A percentile compares a stretch with the other conserved stretches of the same genome.
Evolutionary conservation across 1,140 invertebrate genomes (phyloP).

Genomic region (Caenorhabditis remanei): DNA sequence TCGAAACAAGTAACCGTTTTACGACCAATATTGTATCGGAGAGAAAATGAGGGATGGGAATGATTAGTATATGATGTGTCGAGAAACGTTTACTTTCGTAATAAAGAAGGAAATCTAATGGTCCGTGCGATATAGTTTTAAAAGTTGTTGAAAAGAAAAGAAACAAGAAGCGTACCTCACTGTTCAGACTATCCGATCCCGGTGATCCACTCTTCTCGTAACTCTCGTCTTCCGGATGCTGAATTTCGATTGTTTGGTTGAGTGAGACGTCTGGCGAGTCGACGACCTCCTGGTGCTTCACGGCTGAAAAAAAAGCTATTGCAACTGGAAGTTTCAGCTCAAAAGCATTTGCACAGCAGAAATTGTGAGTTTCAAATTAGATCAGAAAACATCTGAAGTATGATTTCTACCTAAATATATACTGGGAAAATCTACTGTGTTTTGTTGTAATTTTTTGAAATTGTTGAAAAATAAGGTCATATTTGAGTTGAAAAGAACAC

Average conservation of each 20-base stretch:
- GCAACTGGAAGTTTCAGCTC: too few relatives aligned
- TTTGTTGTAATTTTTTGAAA: too few relatives aligned
- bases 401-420: too few relatives aligned
- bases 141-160: not conserved
- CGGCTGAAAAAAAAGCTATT: not conserved
- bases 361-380: too few relatives aligned
- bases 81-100: too few relatives aligned
- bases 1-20: not conserved
- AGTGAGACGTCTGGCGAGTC: not conserved
- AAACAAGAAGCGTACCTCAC: slow-evolving; percentile 11
- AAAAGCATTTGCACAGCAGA: too few relatives aligned
- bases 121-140: not conserved
- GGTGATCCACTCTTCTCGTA: slow-evolving; percentile 45
- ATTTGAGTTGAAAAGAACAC: not conserved
- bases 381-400: too few relatives aligned
- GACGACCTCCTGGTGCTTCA: slow-evolving; percentile 13
- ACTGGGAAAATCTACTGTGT: not conserved
- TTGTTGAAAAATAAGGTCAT: too few relatives aligned
- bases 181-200: slow-evolving; percentile 45
- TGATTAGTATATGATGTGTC: not conserved
- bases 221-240: not conserved
- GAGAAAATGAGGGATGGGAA: not conserved
- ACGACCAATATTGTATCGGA: not conserved
- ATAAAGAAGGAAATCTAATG: not conserved
- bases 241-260: not conserved